Evolutionary conservation across 2,113 vertebrate species (phyloP), one percentile per base, ranked within the genome.

Genomic region (Pelmatolapia mariae): DNA sequence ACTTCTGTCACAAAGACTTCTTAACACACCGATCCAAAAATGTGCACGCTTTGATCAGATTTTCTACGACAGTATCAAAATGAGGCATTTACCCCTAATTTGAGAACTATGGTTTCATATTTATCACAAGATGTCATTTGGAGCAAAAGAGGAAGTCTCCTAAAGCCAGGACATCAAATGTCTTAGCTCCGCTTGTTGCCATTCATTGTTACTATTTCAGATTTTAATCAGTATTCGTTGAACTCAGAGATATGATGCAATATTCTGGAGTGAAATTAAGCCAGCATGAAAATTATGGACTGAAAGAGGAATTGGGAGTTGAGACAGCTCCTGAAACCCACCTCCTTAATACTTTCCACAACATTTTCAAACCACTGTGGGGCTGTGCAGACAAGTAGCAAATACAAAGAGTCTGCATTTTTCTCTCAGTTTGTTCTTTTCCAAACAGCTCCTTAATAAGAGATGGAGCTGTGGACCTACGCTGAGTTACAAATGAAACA

Each of bases 311-410:
- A 81, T 83, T 66, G 12, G 61, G 18, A 61, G 73, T 78, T 50
- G 43, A 78, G 71, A 50, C 45, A 78, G 43, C 38, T 81, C 53
- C 80, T 80, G 91, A 92, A 92, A 93, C 63, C 88, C 59, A 53
- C 83, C 81, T 56, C 40, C 53, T 89, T 93, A 93, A 96, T 95
- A 91, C 89, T 95, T 96, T 96, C 94, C 93, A 94, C 93, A 93
- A 95, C 90, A 91, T 86, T 52, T 81, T 91, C 80, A 94, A 93
- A 92, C 91, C 84, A 26, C 86, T 43, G 84, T 15, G 26, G 47
- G 36, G 87, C 91, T 82, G 53, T 38, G 76, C 89, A 94, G 91
- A 95, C 89, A 91, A 90, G 85, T 91, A 63, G 81, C 8, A 5
- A 78, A 78, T 50, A 78, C 19, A 89, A 73, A 80, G 80, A 85